Evolutionary conservation across 2,888 invertebrate species (phyloP), one percentile per base, ranked within the genome.

Genomic region (Polyommatus icarus): DNA sequence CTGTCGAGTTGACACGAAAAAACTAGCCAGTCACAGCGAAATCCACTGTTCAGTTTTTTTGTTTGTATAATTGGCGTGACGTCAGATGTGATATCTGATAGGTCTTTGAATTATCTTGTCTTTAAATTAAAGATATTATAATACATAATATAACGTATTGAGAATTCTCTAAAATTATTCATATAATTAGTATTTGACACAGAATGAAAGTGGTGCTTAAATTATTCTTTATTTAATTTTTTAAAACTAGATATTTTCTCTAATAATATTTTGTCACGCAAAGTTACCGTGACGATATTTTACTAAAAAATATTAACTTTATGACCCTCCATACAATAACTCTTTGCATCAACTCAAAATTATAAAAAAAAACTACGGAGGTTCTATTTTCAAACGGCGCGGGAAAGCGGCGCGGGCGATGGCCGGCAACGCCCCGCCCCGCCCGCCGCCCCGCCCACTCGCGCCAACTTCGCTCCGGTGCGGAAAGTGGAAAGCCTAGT

Each of bases 391-490:
- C 81, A 82, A 83, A 79, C 81, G 80, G 86, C 86, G 87, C 86
- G 87, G 86, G 87, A 85, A 84, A 85, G 84, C 84, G 83, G 81
- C 83, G 83, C 83, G 81, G 81, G 85, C 87, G 85, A 78, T 75
- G 73, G 78, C 78, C 76, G 61, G 79, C 10, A 46, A 46, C 46
- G 46, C 78, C 79, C 78, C 82, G 79, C 82, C 81, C 78, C 82
- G 81, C 82, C 71, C 81, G n/a, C 80, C 81, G 81, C 76, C 78
- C 80, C 81, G 81, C 81, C 81, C 79, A 81, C 79, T 76, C 78
- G 80, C 78, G 71, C 78, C 76, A 76, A 81, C 87, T 85, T 86
- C 87, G 85, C 85, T 86, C 89, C 88, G 88, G 89, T 75, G 50
- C 75, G 75, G 75, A 75, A 75, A 75, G 20, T 50, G 75, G 75